Evolutionary conservation across 2,797 vertebrate species (phyloP), one percentile per base, ranked within the genome.

Genomic region (Peromyscus aztecus): DNA sequence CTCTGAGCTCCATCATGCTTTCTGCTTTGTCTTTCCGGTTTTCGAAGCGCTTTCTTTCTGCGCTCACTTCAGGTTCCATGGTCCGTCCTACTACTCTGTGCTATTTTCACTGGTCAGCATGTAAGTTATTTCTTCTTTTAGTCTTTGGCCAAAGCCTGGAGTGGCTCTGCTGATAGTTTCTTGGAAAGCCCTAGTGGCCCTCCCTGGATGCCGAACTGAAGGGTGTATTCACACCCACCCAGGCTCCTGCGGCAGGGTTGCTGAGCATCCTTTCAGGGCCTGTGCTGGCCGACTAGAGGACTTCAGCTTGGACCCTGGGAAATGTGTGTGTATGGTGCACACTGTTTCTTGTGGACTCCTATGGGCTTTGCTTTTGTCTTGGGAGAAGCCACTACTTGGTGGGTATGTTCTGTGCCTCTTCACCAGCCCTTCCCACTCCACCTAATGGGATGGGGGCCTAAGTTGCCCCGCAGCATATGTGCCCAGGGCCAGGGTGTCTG

Each of bases 121-220:
- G 86, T 69, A 49, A 96, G 95, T 73, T 83, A 11, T 90, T 94
- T 89, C 65, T 92, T 86, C 78, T 63, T 71, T 31, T 34, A 87
- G 78, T 63, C 43, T 78, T 43, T 83, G 69, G 46, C 24, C 91
- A 17, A 86, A 71, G 83, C 78, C 89, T 87, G 21, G 4, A 0
- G 2, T 37, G 52, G 67, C 82, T 80, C 78, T 21, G 59, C 46
- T 27, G 29, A 88, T 46, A 59, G 52, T 19, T 69, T 71, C 67
- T 37, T 57, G 57, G 80, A 43, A 49, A 91, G 83, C 43, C 43
- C 73, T 23, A 52, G 73, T 81, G 43, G 0, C 0, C n/a, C 59
- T 84, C 29, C 49, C 23, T 46, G 69, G 61, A 10, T 43, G 77
- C 78, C 27, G 37, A 34, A 46, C 37, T 11, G 37, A 16, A 83